Base-by-base conservation (phyloP, 2,113 vertebrate genomes). In the Heteronetta atricapilla region DNA sequence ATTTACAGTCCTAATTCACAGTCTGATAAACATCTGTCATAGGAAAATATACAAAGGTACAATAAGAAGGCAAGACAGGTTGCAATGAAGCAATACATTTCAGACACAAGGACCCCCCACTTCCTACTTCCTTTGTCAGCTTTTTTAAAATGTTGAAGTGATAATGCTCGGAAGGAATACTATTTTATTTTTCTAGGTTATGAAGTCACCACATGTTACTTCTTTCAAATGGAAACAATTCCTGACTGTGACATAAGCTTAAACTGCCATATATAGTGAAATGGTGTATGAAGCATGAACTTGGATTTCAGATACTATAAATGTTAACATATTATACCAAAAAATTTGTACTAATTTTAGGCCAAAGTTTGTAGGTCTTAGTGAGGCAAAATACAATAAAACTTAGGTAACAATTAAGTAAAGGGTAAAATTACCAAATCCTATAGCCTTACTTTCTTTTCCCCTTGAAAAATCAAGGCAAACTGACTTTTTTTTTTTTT, bases 251-350 rank as follows among this genome's bases (percentile, higher is more conserved):
- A 89, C 63, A 88, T 50, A 95, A 93, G 67, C 67, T 92, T 95
- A 94, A 97, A 55, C 55, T 97, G 55, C 53, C 78, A 93, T 95
- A 80, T 94, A 75, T 93, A 92, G 60, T 86, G 67, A 93, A 96
- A 79, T 44, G 69, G 38, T 53, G 23, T 69, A 31, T 68, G 75
- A 85, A 91, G 34, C 38, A 94, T 59, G 86, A 94, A 88, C 26
- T 77, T 95, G 34, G 48, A 69, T 92, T 96, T 96, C 38, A 42
- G 55, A 95, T 93, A 85, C 83, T 93, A n/a, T 84, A 77, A 96
- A 90, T 70, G 70, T 84, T 84, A 82, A 60, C 16, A 63, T 6
- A 18, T 48, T 87, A 53, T n/a, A 78, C 20, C n/a, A 89, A 86
- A 62, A 96, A 95, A 83, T 77, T 53, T 14, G 4, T 76, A 18